Base-by-base conservation (phyloP, 2,888 invertebrate genomes). In the Neoaliturus tenellus region DNA sequence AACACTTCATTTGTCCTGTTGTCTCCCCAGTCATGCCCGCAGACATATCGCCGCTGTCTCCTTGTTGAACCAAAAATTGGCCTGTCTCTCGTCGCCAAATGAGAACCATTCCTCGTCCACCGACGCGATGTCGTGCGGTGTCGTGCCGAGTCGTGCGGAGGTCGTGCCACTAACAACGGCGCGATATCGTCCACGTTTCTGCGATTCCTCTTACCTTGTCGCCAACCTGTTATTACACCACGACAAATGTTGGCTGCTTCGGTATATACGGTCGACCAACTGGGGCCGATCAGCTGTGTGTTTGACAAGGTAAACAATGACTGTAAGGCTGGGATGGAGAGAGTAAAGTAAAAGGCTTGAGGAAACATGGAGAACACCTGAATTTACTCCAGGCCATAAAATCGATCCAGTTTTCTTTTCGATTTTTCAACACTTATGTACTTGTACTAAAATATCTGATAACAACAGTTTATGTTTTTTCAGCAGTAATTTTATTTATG, bases 1-100 rank as follows among this genome's bases (percentile, higher is more conserved):
- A 12, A 39, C 39, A 39, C 6, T 12, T 39, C 39, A n/a, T n/a
- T n/a, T n/a, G 62, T 55, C 62, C 62, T 31, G 28, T 31, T 31
- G 1, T 28, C 28, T 62, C 62, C 28, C 62, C 5, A 62, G 62
- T 62, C 62, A 62, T 62, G 62, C 17, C 5, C 62, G 3, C 14
- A 28, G 62, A 62, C 62, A 62, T 31, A 28, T 62, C 5, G 62
- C 23, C 3, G 6, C 17, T 62, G 62, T 25, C 31, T 28, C 28
- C 14, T 23, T 51, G 51, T 51, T 39, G 6, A n/a, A 17, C 62
- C 62, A 62, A 28, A 62, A 62, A 62, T 62, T 62, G 62, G 28
- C 31, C 14, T 62, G 62, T 62, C 62, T 62, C 62, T 62, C 62
- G 17, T 28, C 62, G 31, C 62, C 62, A 62, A 62, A 62, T 62